Evolutionary conservation across 1,140 invertebrate genomes (phyloP), one percentile per base, ranked within the genome.

Genomic region (Bombus ignitus): DNA sequence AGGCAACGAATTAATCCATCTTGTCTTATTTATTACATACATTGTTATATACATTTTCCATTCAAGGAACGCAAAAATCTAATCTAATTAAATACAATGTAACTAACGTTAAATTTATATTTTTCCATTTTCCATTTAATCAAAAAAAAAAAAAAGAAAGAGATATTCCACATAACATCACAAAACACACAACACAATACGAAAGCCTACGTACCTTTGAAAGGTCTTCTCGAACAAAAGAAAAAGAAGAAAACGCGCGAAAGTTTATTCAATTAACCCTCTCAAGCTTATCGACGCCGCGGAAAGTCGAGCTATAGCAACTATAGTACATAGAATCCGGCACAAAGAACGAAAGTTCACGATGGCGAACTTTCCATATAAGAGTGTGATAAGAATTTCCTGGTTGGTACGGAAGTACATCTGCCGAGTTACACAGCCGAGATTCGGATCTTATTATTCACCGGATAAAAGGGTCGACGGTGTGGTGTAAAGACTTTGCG

Each of bases 381-480:
- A 59, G 47, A 44, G 62, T 35, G 28, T 47, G 79, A 81, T 72
- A 72, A 70, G 79, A 81, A 72, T 72, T 71, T 47, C 35, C 68
- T 72, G 28, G n/a, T 12, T 66, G 35, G 25, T 13, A 35, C 37
- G 28, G 71, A 32, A 59, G 68, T 62, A 18, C 68, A 82, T 72
- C 47, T n/a, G 71, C 25, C 47, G 70, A 85, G 72, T 72, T 42
- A 59, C 35, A 47, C 53, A 35, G 35, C 12, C 53, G 68, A 59
- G 68, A 81, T 73, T 81, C 79, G 79, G 59, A 81, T 70, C 79
- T 76, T 83, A 76, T 83, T 83, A 76, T 83, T 75, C 39, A 39
- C 10, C 32, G 71, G 44, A 44, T 53, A 65, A 83, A 76, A 83
- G 53, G 42, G 57, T 22, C 35, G 59, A 37, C 59, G 25, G 68